These are phyloP conservation scores for Rhinella marina DNA, from an alignment of 2,797 vertebrate genomes.

Conservation along the genomic window DNA sequence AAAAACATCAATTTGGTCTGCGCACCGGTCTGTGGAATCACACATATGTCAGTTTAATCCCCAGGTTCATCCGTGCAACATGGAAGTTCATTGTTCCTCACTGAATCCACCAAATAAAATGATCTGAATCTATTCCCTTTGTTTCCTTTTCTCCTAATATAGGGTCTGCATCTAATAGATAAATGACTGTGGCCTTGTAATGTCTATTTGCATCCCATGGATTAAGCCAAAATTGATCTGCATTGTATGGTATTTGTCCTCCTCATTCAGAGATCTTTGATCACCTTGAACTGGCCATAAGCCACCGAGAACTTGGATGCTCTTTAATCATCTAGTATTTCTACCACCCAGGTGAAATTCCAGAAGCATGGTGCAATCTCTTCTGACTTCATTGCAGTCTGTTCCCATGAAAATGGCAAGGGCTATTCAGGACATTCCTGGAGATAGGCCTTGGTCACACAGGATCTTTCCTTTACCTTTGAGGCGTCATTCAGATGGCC, in stretches of 20 bases:
- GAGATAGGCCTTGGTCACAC: background rate
- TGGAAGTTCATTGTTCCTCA: slow-evolving; percentile 23
- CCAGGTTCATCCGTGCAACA: slow-evolving; percentile 9
- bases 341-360: background rate
- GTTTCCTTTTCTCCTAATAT: slow-evolving; percentile 12
- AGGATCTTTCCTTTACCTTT: background rate
- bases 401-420: background rate
- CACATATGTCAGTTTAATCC: slow-evolving; percentile 60
- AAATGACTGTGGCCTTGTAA: slow-evolving; percentile 12
- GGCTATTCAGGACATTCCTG: too few relatives aligned
- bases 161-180: background rate
- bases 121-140: slow-evolving; percentile 16
- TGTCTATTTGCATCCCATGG: background rate
- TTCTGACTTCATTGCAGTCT: background rate
- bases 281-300: background rate
- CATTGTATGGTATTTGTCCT: background rate
- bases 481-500: too few relatives aligned
- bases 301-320: background rate
- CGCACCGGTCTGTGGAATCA: slow-evolving; percentile 30
- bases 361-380: background rate
- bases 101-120: slow-evolving; percentile 30
- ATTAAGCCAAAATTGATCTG: background rate
- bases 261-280: background rate
- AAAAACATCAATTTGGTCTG: slow-evolving; percentile 43
- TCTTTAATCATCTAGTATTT: background rate